A percentile compares a stretch with the other conserved stretches of the same genome.
Conservation (phyloP, 1,140 invertebrate species). For the Reticulitermes speratus region DNA sequence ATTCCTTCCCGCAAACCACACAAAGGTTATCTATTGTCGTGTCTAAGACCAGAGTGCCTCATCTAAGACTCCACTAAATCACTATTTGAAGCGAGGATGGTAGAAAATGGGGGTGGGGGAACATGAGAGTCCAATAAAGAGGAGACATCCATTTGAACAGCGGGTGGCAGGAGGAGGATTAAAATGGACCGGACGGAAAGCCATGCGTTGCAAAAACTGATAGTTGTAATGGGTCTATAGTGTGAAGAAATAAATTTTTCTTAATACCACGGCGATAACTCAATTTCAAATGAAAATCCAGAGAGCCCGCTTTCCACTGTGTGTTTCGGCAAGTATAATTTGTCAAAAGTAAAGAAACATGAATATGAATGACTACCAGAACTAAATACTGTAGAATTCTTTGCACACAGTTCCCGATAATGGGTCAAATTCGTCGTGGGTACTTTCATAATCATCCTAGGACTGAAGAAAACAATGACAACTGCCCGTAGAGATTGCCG, state of each 20-base stretch:
- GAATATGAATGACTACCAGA: too few relatives aligned
- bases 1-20: background rate
- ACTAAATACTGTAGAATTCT: too few relatives aligned
- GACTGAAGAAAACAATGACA: too few relatives aligned
- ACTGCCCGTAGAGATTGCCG: too few relatives aligned
- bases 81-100: background rate
- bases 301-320: too few relatives aligned
- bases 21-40: conserved; percentile 15
- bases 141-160: background rate
- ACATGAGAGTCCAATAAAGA: background rate
- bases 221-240: background rate
- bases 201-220: background rate
- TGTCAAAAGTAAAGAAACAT: too few relatives aligned
- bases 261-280: too few relatives aligned
- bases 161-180: background rate
- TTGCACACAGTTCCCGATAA: too few relatives aligned
- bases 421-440: too few relatives aligned
- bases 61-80: conserved; percentile 12
- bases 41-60: conserved; percentile 1
- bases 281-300: too few relatives aligned
- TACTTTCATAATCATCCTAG: too few relatives aligned
- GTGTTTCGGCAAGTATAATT: too few relatives aligned
- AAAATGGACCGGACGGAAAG: background rate
- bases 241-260: background rate
- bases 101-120: background rate